Percentiles rank a stretch among this genome's conserved stretches.
These are phyloP conservation scores for Mormyrus hasselquistii DNA, from an alignment of 2,797 vertebrate genomes.

Conservation along the genomic window DNA sequence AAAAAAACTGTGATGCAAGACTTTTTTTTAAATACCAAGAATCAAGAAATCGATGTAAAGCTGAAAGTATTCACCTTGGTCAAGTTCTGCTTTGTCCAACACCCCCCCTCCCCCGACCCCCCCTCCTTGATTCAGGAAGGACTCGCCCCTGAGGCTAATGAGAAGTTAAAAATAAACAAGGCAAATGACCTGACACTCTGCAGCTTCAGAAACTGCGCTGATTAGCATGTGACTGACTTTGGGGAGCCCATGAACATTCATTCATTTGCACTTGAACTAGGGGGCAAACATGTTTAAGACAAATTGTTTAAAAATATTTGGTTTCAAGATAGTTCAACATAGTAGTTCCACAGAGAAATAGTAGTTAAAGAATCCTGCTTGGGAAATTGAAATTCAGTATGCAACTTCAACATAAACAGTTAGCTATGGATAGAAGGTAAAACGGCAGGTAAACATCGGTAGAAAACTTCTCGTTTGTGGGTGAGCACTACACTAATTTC, in stretches of 20 bases:
- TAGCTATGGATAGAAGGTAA: neutral
- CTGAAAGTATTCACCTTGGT: slow-evolving; percentile 89
- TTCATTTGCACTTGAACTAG: slow-evolving; percentile 14
- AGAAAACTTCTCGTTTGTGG: slow-evolving; percentile 31
- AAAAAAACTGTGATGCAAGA: neutral
- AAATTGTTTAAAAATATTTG: neutral
- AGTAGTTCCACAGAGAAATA: neutral
- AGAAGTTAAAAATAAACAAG: slow-evolving; percentile 97
- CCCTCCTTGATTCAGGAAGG: slow-evolving; percentile 63
- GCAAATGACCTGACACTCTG: slow-evolving; percentile 46
- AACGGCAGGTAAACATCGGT: neutral
- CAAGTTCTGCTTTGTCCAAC: slow-evolving; percentile 76
- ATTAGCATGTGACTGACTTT: slow-evolving; percentile 1
- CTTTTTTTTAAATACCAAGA: neutral
- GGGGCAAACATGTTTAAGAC: neutral
- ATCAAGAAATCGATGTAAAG: slow-evolving; percentile 90
- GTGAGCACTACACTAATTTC: slow-evolving; percentile 40
- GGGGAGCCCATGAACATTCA: neutral
- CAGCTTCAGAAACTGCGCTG: neutral
- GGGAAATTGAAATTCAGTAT: neutral
- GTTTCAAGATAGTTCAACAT: neutral
- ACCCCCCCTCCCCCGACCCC: slow-evolving; percentile 46
- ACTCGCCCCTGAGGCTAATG: slow-evolving; percentile 84
- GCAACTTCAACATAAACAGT: neutral
- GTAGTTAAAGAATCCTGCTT: neutral